phyloP scores from a whole-genome alignment of 2,888 invertebrate genomes.

The Torymus texanus region DNA sequence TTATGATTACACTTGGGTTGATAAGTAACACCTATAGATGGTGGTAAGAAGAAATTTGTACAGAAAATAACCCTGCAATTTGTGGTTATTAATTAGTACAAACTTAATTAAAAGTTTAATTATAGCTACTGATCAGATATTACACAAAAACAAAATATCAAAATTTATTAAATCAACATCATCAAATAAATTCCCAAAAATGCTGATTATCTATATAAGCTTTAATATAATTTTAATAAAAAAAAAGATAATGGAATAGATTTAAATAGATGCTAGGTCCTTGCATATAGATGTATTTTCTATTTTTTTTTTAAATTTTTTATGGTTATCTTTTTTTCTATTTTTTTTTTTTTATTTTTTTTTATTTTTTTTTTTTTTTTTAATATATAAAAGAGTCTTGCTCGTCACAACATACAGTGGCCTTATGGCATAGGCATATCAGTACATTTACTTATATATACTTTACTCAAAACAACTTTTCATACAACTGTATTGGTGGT shows the following conservation, averaged over 20 bases:
- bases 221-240: too few relatives aligned
- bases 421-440: slow-evolving; percentile 27
- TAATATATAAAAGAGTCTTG: background rate
- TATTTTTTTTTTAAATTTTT: background rate
- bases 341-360: background rate
- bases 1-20: background rate
- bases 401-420: slow-evolving; percentile 16
- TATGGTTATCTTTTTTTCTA: background rate
- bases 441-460: slow-evolving; percentile 24
- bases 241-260: too few relatives aligned
- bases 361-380: background rate
- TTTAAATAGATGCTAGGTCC: too few relatives aligned
- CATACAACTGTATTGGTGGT: slow-evolving; percentile 63
- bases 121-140: too few relatives aligned
- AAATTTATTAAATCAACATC: too few relatives aligned
- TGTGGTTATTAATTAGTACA: background rate
- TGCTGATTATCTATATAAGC: too few relatives aligned
- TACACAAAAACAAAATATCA: too few relatives aligned
- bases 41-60: background rate
- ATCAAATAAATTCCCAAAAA: too few relatives aligned
- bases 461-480: slow-evolving; percentile 36
- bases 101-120: too few relatives aligned
- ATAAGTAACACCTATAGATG: background rate
- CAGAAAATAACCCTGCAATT: background rate
- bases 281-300: too few relatives aligned